These are phyloP conservation scores for Gallinago paraguaiae DNA, from an alignment of 2,113 vertebrate genomes.

Conservation along the genomic window DNA sequence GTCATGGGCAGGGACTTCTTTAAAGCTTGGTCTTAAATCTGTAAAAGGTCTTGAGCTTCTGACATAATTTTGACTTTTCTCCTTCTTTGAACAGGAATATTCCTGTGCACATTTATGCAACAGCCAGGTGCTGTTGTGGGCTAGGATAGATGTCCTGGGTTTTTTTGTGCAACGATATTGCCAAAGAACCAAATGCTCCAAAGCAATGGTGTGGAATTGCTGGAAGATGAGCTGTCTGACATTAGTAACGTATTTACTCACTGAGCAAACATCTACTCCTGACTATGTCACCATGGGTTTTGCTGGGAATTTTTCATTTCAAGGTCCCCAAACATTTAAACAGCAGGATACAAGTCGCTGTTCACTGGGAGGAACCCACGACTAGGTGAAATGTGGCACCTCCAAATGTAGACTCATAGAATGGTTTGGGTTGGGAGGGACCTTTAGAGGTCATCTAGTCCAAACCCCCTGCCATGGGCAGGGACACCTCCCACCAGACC, in stretches of 20 bases:
- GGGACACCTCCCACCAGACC: neutral
- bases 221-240: neutral
- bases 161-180: neutral
- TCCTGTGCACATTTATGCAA: neutral
- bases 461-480: neutral
- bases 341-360: neutral
- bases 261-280: neutral
- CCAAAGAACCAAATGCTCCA: neutral
- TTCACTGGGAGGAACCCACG: neutral
- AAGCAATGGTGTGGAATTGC: neutral
- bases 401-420: neutral
- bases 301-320: neutral
- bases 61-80: neutral
- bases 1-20: neutral
- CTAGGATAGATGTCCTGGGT: neutral
- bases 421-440: neutral
- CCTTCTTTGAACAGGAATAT: neutral
- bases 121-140: neutral
- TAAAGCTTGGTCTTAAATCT: neutral
- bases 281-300: neutral
- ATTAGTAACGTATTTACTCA: neutral
- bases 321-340: neutral
- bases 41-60: neutral
- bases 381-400: neutral
- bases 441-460: neutral